A percentile compares a stretch with the other conserved stretches of the same genome.
phyloP scores from a whole-genome alignment of 2,888 invertebrate genomes.

The Lithodes maja region DNA sequence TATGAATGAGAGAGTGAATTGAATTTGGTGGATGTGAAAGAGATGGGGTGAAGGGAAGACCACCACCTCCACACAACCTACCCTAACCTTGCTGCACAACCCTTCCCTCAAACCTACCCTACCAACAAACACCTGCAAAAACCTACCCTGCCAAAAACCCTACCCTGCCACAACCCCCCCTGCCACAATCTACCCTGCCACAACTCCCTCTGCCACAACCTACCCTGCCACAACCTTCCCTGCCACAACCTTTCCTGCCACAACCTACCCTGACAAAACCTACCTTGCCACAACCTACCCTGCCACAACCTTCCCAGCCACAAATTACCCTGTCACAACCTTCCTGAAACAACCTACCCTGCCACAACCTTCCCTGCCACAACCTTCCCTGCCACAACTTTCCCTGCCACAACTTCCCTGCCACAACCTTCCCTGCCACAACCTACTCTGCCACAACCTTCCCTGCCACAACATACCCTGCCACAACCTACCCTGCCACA shows the following conservation, averaged over 20 bases:
- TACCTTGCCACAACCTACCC: neutral
- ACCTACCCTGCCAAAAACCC: neutral
- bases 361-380: neutral
- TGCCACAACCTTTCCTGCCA: neutral
- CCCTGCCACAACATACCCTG: no score
- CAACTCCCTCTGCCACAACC: neutral
- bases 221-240: neutral
- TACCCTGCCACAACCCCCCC: neutral
- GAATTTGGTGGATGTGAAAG: no score
- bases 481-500: neutral
- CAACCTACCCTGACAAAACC: neutral
- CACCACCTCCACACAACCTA: no score
- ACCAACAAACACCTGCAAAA: no score
- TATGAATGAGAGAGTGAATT: no score
- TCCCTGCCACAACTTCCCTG: neutral
- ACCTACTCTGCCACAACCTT: neutral
- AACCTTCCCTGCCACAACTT: neutral
- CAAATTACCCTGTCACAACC: no score
- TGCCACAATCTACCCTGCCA: neutral
- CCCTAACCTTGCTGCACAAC: no score
- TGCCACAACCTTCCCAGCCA: neutral
- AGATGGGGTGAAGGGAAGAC: no score
- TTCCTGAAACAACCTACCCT: no score
- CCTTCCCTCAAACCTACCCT: no score
- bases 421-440: neutral